These are phyloP conservation scores for Diplosoma virens DNA, from an alignment of 23 tunicate genomes.

Conservation along the genomic window DNA sequence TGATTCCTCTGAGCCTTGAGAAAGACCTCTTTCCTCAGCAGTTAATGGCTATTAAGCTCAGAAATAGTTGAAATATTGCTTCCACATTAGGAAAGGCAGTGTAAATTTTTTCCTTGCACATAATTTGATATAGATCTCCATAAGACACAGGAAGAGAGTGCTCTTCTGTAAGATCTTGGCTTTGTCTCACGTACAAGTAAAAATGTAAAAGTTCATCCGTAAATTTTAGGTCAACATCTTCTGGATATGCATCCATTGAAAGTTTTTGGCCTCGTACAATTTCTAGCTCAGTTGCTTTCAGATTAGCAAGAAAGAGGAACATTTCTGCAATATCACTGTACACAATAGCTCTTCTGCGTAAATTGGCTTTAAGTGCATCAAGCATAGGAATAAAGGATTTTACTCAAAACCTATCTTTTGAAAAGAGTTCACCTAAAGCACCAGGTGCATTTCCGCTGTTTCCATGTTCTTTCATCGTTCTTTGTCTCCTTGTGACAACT, in stretches of 20 bases:
- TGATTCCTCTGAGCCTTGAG: too few species aligned
- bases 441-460: conserved; percentile 24
- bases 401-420: conserved; percentile 6
- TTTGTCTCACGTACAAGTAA: conserved; percentile 19
- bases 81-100: conserved; percentile 1
- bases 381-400: conserved; percentile 19
- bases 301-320: conserved; percentile 23
- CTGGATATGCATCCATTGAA: neutral
- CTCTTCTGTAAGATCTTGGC: conserved; percentile 9
- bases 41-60: too few species aligned
- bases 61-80: conserved; percentile 9
- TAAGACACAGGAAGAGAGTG: conserved; percentile 2
- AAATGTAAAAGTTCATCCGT: conserved; percentile 13
- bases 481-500: conserved; percentile 24
- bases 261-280: conserved; percentile 13
- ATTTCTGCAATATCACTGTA: conserved; percentile 31
- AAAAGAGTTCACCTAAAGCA: conserved; percentile 23
- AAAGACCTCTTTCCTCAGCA: too few species aligned
- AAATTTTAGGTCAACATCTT: conserved; percentile 13
- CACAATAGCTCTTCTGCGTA: conserved; percentile 17
- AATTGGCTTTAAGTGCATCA: conserved; percentile 22
- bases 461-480: too few species aligned
- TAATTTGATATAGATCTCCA: conserved; percentile 15
- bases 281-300: conserved; percentile 11
- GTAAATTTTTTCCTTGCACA: conserved; percentile 4